Evolutionary conservation across 2,113 vertebrate genomes (phyloP).

Genomic region (Rhipidura dahli): DNA sequence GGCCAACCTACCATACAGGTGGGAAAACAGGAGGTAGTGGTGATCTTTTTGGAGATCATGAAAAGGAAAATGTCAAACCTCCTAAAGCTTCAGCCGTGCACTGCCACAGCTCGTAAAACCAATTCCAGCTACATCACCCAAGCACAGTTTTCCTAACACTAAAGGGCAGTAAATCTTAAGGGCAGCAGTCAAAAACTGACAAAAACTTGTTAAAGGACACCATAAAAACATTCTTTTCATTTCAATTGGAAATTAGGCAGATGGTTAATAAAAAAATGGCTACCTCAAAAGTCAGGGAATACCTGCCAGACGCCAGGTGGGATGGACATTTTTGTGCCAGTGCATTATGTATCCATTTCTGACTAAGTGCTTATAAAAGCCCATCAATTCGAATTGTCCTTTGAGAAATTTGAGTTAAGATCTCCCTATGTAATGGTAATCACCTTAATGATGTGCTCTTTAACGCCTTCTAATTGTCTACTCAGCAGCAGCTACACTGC

Average conservation of each 20-base stretch:
- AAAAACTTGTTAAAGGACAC: neutral
- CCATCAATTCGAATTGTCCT: neutral
- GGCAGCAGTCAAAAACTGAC: too few relatives aligned
- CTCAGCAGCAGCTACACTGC: neutral
- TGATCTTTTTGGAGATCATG: neutral
- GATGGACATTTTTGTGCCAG: neutral
- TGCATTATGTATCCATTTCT: neutral
- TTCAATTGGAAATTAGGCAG: neutral
- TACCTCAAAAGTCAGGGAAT: neutral
- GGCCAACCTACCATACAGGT: neutral
- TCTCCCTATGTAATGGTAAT: neutral
- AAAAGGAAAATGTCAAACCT: neutral
- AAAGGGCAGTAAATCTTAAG: neutral
- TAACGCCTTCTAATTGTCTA: neutral
- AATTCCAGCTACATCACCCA: neutral
- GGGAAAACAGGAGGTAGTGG: neutral
- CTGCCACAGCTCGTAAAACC: neutral
- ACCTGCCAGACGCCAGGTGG: neutral
- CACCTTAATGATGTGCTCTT: neutral
- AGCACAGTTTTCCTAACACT: neutral
- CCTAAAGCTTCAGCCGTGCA: neutral
- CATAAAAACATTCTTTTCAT: neutral
- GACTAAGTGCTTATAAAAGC: neutral
- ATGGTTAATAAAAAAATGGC: neutral
- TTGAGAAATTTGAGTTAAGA: neutral